A percentile compares a stretch with the other conserved stretches of the same genome.
Evolutionary conservation across 2,113 vertebrate genomes (phyloP).

Genomic region (Rhipidura dahli): DNA sequence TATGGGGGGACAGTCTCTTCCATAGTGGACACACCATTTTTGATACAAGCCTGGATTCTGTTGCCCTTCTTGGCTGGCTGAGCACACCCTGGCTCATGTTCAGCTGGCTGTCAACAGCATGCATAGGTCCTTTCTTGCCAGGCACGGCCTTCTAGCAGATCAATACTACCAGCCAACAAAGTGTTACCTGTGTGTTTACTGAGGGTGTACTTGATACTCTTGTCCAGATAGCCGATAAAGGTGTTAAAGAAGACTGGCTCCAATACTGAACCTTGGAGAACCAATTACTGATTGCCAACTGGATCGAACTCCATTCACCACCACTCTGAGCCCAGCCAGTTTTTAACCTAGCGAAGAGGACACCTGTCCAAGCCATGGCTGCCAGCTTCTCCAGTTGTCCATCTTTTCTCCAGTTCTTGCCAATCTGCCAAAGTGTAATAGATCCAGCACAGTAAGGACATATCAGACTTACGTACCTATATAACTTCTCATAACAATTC

Average conservation of each 20-base stretch:
- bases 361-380: neutral
- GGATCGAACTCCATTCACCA: no score
- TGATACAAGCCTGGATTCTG: neutral
- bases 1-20: neutral
- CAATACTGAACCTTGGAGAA: neutral
- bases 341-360: neutral
- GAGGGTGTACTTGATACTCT: neutral
- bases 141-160: neutral
- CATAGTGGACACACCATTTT: neutral
- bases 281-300: neutral
- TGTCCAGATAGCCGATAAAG: fast-evolving
- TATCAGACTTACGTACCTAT: neutral
- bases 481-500: neutral
- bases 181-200: no score
- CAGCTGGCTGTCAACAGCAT: neutral
- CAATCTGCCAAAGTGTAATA: neutral
- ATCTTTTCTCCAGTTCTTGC: neutral
- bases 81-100: neutral
- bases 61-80: neutral
- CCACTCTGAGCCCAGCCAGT: neutral
- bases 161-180: no score
- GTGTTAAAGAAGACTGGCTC: neutral
- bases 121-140: neutral
- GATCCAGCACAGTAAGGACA: neutral
- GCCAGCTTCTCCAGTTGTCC: neutral